Base-by-base conservation (phyloP, 2,888 invertebrate genomes). In the Asteroscopus sphinx region DNA sequence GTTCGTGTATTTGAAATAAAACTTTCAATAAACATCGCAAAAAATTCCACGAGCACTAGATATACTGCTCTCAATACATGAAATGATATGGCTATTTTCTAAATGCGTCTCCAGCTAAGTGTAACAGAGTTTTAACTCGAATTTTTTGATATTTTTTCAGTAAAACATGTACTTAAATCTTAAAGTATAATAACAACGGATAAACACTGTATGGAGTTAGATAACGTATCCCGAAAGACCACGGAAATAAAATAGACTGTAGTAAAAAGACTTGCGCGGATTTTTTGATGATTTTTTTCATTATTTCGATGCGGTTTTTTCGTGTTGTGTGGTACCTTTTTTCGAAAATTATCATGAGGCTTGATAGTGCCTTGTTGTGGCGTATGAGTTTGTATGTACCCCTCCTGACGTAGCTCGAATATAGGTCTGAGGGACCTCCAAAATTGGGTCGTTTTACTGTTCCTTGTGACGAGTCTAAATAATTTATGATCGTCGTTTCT, bases 251-350 rank as follows among this genome's bases (percentile, higher is more conserved):
- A 78, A 89, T 88, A 91, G 93, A 93, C 93, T 92, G 91, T 91
- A 91, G 91, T 81, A 80, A 89, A 92, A 92, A 92, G 92, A 91
- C 92, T 92, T 90, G 91, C 88, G 91, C 87, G 91, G 86, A 89
- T 90, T 93, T 73, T 92, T 92, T 91, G 89, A 91, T 89, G 77
- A 79, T 80, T 87, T 91, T 92, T 91, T 91, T 88, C 85, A 85
- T 87, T 76, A 85, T 88, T 89, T 90, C 88, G 89, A 89, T 85
- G 85, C 74, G 78, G 81, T 88, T 87, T 91, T 90, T 92, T 89
- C 85, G 88, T 91, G 90, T 91, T 86, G 90, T 90, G 87, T 85
- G 78, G 80, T 70, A 79, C 79, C 80, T 85, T 88, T 84, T 87
- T 87, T 82, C 78, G 79, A 85, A 84, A 82, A 82, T 81, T 82